Percentiles rank a stretch among this genome's conserved stretches.
Evolutionary conservation across 2,888 invertebrate species (phyloP).

Genomic region (Syrphus vitripennis): DNA sequence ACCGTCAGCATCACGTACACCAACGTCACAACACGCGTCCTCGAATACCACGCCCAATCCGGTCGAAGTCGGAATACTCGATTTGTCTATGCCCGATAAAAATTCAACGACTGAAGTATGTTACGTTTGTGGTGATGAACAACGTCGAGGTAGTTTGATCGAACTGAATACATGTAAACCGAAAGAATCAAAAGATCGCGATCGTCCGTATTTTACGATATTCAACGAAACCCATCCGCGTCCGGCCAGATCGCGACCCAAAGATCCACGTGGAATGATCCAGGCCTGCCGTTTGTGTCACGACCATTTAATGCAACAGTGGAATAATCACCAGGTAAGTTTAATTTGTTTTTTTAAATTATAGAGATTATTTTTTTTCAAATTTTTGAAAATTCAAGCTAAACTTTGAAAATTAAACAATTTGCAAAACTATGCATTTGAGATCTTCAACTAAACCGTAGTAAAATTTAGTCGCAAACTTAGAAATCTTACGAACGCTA

Average conservation of each 20-base stretch:
- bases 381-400: too few species aligned
- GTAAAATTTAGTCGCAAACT: too few species aligned
- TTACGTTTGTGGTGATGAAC: slow-evolving; percentile 95
- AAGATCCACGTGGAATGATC: slow-evolving; percentile 90
- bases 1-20: slow-evolving; percentile 63
- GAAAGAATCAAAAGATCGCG: slow-evolving; percentile 80
- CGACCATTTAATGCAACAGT: slow-evolving; percentile 92
- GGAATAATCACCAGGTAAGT: slow-evolving; percentile 89
- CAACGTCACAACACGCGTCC: slow-evolving; percentile 65
- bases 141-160: slow-evolving; percentile 90
- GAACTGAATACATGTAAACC: slow-evolving; percentile 86
- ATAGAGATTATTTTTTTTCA: too few species aligned
- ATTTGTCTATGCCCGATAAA: slow-evolving; percentile 95
- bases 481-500: too few species aligned
- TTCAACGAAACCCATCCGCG: slow-evolving; percentile 91
- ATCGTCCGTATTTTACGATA: slow-evolving; percentile 87
- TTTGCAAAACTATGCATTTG: too few species aligned
- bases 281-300: slow-evolving; percentile 93
- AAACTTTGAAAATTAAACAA: too few species aligned
- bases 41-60: slow-evolving; percentile 77
- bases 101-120: slow-evolving; percentile 94
- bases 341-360: too few species aligned
- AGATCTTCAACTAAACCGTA: too few species aligned
- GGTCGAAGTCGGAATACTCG: slow-evolving; percentile 91
- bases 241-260: slow-evolving; percentile 92